Evolutionary conservation across 2,888 invertebrate species (phyloP).

Genomic region (Portevinia maculata): DNA sequence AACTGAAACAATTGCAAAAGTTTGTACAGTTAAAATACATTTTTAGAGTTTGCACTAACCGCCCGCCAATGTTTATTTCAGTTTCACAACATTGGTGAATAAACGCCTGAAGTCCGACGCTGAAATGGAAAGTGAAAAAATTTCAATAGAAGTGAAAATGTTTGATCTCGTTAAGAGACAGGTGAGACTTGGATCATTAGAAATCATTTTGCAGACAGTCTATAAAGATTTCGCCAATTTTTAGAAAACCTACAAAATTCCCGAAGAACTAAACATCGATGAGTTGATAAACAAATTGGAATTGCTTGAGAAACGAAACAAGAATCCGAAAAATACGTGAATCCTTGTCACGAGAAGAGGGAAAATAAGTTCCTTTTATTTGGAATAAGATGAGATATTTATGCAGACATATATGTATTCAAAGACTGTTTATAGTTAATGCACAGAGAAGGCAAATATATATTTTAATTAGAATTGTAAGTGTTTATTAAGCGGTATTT

Average conservation of each 20-base stretch:
- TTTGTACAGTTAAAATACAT: slow-evolving; percentile 40
- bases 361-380: not conserved
- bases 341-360: not conserved
- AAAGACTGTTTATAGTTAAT: slow-evolving; percentile 61
- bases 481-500: not conserved
- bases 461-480: not conserved
- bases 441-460: slow-evolving; percentile 38
- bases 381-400: slow-evolving; percentile 22
- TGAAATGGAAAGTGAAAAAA: slow-evolving; percentile 75
- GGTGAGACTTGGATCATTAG: slow-evolving; percentile 69
- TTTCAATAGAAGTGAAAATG: slow-evolving; percentile 76
- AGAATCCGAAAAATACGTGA: slow-evolving; percentile 74
- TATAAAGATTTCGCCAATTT: too few relatives aligned
- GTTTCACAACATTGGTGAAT: slow-evolving; percentile 76
- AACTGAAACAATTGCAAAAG: slow-evolving; percentile 77
- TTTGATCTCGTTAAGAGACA: slow-evolving; percentile 76
- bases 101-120: slow-evolving; percentile 77
- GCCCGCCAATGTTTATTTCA: slow-evolving; percentile 51
- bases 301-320: slow-evolving; percentile 70
- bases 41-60: not conserved
- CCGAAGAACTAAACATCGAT: slow-evolving; percentile 78
- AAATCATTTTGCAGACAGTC: slow-evolving; percentile 71
- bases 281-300: slow-evolving; percentile 79
- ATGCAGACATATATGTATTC: slow-evolving; percentile 31
- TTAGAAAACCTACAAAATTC: slow-evolving; percentile 75